These are phyloP conservation scores for Meiosimyza platycephala DNA, from an alignment of 2,888 invertebrate genomes.

Conservation along the genomic window DNA sequence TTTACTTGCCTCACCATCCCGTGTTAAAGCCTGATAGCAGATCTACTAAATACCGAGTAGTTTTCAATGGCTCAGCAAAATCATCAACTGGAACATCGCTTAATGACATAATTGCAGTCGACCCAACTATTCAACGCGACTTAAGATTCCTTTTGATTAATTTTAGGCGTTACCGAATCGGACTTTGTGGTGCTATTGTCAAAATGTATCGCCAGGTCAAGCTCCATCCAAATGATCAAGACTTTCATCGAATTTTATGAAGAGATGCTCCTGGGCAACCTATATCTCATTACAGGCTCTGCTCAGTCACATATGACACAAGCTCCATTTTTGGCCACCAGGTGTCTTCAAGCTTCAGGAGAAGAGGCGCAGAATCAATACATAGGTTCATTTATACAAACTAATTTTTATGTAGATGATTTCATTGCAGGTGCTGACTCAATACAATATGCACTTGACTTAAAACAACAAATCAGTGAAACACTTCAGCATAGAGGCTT, in stretches of 20 bases:
- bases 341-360: too few relatives aligned
- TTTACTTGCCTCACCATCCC: conserved; percentile 45
- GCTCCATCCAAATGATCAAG: conserved; percentile 11
- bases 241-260: conserved; percentile 23
- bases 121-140: background rate
- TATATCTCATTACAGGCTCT: conserved; percentile 15
- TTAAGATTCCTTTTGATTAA: conserved; percentile 10
- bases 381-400: too few relatives aligned
- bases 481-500: too few relatives aligned
- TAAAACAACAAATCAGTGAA: too few relatives aligned
- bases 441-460: too few relatives aligned
- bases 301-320: conserved; percentile 16
- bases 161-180: conserved; percentile 13
- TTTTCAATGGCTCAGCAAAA: conserved; percentile 38
- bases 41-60: conserved; percentile 39
- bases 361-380: too few relatives aligned
- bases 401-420: too few relatives aligned
- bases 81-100: too few relatives aligned
- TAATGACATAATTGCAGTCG: conserved; percentile 5
- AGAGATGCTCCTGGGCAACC: conserved; percentile 19
- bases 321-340: too few relatives aligned
- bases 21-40: conserved; percentile 42
- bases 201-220: conserved; percentile 22
- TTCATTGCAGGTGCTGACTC: too few relatives aligned
- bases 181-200: conserved; percentile 14